Evolutionary conservation across 2,797 vertebrate species (phyloP), one percentile per base, ranked within the genome.

Genomic region (Poeciliopsis turneri): DNA sequence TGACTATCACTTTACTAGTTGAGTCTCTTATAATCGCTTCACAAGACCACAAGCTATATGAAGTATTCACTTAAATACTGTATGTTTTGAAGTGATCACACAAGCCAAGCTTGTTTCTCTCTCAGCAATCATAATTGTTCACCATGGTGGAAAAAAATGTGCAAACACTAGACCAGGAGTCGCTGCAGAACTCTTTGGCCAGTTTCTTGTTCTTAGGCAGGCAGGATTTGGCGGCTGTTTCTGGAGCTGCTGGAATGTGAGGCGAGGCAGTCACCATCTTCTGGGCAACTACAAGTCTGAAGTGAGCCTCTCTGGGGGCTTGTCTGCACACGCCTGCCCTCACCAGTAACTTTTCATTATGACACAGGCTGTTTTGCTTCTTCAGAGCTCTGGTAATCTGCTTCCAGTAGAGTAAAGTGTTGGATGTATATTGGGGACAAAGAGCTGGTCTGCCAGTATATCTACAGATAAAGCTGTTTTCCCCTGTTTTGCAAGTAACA

Each of bases 121-220:
- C 47, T 95, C 90, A 96, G 82, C 98, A 98, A 0, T 95, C 95
- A 16, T 95, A 95, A 79, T 94, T 94, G 86, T 97, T 96, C 46
- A 98, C 45, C 96, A 98, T 96, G 1, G 95, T 91, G 36, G 98
- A 94, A 59, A 99, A 91, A 76, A 99, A 96, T 0, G 90, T 92
- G 90, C 98, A 99, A 1, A 97, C 8, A 45, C 95, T 96, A 1
- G 94, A 86, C 92, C 97, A 97, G 36, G 94, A 70, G 43, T 94
- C 88, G 2, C 88, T 93, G 69, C 97, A 99, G 85, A 96, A 95
- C 23, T 98, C 96, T 81, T 95, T 82, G 23, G 96, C 97, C 43
- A 89, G 82, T 83, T 94, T 96, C 80, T 47, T 93, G 88, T 95
- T 95, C 3, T 89, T 89, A 6, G 88, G 64, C 13, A 94, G 94